A percentile compares a stretch with the other conserved stretches of the same genome.
These are phyloP conservation scores for Oscarella lobularis DNA, from an alignment of 37 sponge, comb jelly and placozoan genomes.

Conservation along the genomic window DNA sequence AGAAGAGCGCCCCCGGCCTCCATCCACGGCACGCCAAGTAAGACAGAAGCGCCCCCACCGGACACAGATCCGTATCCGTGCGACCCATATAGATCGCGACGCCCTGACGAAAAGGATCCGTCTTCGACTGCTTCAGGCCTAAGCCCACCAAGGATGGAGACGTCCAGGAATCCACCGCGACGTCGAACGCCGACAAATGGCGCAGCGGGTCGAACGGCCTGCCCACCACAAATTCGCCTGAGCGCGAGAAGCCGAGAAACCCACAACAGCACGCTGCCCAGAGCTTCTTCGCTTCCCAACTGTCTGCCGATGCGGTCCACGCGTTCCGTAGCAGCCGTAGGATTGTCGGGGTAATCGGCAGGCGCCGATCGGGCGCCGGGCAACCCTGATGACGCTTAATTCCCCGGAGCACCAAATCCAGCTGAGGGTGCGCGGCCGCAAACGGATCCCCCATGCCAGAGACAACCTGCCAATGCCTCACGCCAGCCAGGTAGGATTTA, in stretches of 20 bases:
- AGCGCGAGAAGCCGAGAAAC: constrained; percentile 15
- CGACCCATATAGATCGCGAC: constrained; percentile 12
- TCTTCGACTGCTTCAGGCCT: constrained; percentile 2
- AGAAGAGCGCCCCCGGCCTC: constrained; percentile 10
- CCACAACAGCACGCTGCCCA: constrained; percentile 10
- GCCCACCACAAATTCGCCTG: constrained; percentile 1
- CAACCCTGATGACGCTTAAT: constrained; percentile 11
- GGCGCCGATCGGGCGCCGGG: too few species aligned
- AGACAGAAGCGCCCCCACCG: constrained; percentile 10
- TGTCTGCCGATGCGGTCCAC: not conserved
- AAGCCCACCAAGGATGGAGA: not conserved
- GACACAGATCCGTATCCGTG: constrained; percentile 6
- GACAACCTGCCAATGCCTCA: constrained; percentile 22
- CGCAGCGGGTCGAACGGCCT: not conserved
- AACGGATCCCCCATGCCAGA: constrained; percentile 14
- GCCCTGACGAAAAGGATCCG: constrained; percentile 21
- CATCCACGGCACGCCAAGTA: constrained; percentile 1
- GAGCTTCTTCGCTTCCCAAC: constrained; percentile 5
- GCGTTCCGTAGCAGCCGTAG: not conserved
- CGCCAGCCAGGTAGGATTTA: constrained; percentile 37
- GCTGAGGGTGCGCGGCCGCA: constrained; percentile 19
- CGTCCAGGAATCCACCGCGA: not conserved
- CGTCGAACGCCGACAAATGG: not conserved
- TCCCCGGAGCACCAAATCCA: constrained; percentile 20
- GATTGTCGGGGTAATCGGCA: constrained; percentile 18